A percentile compares a stretch with the other conserved stretches of the same genome.
phyloP scores from a whole-genome alignment of 2,888 invertebrate species.

The Drosophila neonasuta region DNA sequence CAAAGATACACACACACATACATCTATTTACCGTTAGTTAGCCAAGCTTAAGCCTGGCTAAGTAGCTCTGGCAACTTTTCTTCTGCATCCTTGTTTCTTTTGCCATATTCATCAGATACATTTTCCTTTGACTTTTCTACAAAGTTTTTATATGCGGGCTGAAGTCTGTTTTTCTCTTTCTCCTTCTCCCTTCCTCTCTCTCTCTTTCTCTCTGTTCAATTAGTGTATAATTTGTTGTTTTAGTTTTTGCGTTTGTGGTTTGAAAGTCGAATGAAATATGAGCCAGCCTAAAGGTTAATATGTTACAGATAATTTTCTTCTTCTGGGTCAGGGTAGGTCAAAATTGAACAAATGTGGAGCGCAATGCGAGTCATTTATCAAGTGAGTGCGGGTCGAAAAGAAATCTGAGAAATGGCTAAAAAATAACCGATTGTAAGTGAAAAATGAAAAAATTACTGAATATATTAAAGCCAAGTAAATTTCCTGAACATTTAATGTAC shows the following conservation, averaged over 20 bases:
- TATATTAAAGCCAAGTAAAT: too few relatives aligned
- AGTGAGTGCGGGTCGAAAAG: neutral
- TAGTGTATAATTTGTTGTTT: constrained; percentile 7
- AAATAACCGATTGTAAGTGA: neutral
- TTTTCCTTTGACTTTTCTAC: constrained; percentile 34
- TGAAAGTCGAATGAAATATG: neutral
- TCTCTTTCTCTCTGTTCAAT: constrained; percentile 11
- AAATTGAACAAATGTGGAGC: neutral
- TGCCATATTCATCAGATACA: constrained; percentile 18
- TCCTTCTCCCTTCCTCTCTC: neutral
- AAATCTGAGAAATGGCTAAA: neutral
- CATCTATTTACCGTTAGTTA: constrained; percentile 33
- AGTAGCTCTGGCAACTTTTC: constrained; percentile 29
- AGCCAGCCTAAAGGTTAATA: constrained; percentile 7
- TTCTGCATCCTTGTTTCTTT: constrained; percentile 1
- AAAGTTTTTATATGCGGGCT: constrained; percentile 40
- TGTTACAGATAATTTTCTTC: constrained; percentile 6
- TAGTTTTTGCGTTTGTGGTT: neutral
- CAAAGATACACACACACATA: constrained; percentile 28
- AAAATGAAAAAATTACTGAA: neutral
- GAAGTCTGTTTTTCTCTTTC: neutral
- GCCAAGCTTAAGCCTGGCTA: constrained; percentile 8
- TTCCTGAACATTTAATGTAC: too few relatives aligned
- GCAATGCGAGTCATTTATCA: neutral
- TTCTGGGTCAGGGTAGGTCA: neutral